phyloP scores from a whole-genome alignment of 2,888 invertebrate species.

The Eupithecia pulchellata region DNA sequence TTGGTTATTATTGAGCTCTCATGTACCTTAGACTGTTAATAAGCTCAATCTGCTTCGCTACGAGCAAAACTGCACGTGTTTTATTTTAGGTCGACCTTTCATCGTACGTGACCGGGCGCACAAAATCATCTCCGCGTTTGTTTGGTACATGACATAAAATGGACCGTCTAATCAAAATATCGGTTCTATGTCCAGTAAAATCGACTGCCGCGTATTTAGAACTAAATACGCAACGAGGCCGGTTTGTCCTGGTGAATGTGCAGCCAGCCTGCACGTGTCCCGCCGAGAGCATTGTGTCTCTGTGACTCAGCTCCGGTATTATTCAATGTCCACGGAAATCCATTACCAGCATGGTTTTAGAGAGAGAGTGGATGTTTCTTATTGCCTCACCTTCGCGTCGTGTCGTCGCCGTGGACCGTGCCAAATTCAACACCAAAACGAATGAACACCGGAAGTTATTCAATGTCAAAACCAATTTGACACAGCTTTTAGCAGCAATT shows the following conservation, averaged over 20 bases:
- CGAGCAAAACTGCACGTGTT: constrained; percentile 20
- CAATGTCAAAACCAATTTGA: constrained; percentile 37
- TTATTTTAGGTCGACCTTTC: constrained; percentile 34
- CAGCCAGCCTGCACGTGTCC: constrained; percentile 52
- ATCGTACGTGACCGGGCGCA: constrained; percentile 26
- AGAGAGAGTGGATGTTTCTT: constrained; percentile 43
- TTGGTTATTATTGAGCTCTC: neutral
- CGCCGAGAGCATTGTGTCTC: constrained; percentile 41
- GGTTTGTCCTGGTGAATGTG: constrained; percentile 45
- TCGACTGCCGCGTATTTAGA: constrained; percentile 38
- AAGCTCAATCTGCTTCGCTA: constrained; percentile 9
- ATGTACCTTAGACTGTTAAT: constrained; percentile 1
- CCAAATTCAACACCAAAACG: constrained; percentile 46
- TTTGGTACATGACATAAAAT: constrained; percentile 9
- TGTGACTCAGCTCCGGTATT: constrained; percentile 57
- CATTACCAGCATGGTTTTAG: constrained; percentile 54
- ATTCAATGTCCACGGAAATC: constrained; percentile 56
- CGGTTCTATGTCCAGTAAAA: constrained; percentile 43
- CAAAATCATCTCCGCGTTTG: constrained; percentile 25
- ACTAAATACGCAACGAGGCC: constrained; percentile 47
- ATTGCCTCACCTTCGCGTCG: constrained; percentile 51
- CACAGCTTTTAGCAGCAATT: too few species aligned
- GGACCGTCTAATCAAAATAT: constrained; percentile 15
- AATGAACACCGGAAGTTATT: constrained; percentile 37
- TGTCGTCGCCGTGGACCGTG: constrained; percentile 48